These are phyloP conservation scores for Patagioenas fasciata DNA, from an alignment of 2,113 vertebrate species.

Conservation along the genomic window DNA sequence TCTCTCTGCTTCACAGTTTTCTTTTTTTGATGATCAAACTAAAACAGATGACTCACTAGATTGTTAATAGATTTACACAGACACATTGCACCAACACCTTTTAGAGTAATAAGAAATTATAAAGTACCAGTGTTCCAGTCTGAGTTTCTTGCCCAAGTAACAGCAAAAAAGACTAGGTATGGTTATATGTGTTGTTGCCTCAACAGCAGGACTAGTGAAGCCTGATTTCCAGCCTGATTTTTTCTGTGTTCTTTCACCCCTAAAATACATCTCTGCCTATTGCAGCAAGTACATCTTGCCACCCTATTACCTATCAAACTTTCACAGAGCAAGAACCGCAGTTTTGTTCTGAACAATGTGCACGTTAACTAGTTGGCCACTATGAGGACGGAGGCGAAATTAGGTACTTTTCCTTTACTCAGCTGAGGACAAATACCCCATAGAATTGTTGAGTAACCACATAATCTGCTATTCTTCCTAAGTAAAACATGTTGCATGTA, in stretches of 20 bases:
- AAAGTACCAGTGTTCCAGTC: background rate
- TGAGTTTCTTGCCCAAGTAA: background rate
- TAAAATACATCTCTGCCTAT: background rate
- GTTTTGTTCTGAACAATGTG: background rate
- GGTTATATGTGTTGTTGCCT: background rate
- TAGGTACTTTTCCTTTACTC: background rate
- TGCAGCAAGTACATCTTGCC: background rate
- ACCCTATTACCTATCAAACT: background rate
- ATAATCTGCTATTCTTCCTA: background rate
- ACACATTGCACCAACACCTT: background rate
- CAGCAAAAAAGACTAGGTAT: background rate
- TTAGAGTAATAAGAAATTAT: background rate
- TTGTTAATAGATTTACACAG: background rate
- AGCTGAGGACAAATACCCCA: background rate
- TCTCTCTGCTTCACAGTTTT: background rate
- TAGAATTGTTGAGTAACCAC: background rate
- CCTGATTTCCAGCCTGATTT: background rate
- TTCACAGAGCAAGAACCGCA: background rate
- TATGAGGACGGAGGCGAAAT: background rate
- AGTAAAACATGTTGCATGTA: background rate
- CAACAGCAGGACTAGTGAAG: background rate
- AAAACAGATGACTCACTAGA: background rate
- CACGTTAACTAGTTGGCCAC: background rate
- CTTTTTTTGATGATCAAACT: background rate
- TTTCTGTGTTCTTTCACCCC: background rate